A percentile compares a stretch with the other conserved stretches of the same genome.
Conservation (phyloP, 2,888 invertebrate genomes). For the Caenorhabditis sp. region DNA sequence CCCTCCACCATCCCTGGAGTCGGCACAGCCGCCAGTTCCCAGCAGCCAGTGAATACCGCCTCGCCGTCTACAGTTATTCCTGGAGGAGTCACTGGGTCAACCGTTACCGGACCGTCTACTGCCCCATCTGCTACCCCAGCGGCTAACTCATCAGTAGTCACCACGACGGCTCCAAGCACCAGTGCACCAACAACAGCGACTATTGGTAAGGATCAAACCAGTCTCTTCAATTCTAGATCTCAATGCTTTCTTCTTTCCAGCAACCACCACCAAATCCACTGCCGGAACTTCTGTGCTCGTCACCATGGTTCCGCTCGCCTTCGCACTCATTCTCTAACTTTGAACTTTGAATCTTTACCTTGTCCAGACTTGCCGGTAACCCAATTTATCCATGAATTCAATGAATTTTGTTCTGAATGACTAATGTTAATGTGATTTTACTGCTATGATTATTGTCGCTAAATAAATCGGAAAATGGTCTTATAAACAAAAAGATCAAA, state of each 20-base stretch:
- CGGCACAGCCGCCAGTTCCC: neutral
- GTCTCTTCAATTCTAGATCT: no score
- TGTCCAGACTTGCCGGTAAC: neutral
- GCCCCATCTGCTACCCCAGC: no score
- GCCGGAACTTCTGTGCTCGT: slow-evolving; percentile 9
- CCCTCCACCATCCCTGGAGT: neutral
- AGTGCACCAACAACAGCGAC: neutral
- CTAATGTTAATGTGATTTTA: no score
- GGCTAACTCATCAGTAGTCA: no score
- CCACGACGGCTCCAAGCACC: neutral
- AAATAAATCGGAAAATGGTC: no score
- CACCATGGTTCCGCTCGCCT: slow-evolving; percentile 11
- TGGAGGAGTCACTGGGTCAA: no score
- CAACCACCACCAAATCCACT: slow-evolving; percentile 19
- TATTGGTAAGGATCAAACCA: no score
- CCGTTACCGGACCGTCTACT: no score
- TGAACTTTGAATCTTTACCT: slow-evolving; percentile 11
- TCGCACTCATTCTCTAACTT: slow-evolving; percentile 26
- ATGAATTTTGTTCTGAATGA: neutral
- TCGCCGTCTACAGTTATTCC: no score
- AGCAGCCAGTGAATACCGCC: neutral
- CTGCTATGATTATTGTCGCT: no score
- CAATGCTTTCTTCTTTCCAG: no score
- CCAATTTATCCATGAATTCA: neutral
- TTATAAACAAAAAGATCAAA: no score